Base-by-base conservation (phyloP, 2,797 vertebrate genomes). In the Fistularia tabacaria region DNA sequence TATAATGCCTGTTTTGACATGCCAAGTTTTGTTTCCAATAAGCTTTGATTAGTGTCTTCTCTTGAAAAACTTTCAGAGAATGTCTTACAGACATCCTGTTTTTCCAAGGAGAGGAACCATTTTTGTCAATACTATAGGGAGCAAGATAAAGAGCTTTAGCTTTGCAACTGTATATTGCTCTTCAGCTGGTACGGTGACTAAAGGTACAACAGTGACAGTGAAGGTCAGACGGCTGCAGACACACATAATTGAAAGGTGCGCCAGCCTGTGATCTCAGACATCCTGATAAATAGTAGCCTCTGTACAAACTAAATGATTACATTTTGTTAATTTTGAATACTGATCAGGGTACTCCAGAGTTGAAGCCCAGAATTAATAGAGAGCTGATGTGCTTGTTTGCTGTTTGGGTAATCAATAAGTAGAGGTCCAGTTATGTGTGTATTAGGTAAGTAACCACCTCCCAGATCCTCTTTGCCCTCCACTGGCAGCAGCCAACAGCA, bases 161-260 rank as follows among this genome's bases (percentile, higher is more conserved):
- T 71, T 54, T 43, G 60, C 10, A 55, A 37, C 13, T 0, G 3
- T 38, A 36, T 49, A n/a, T 62, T 55, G 46, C 8, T 46, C 36
- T 57, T 52, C 49, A 73, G 64, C 46, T 10, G 53, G 14, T 25
- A 39, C 54, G 51, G 41, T 42, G 49, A 38, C 54, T 54, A 11
- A 56, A 57, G 14, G 64, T 58, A 50, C 55, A 40, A 7, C 59
- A 15, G 56, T 57, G 72, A 73, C 73, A 43, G 40, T 69, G 62
- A 83, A 88, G 83, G 85, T 87, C 85, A 84, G 51, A 65, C 64
- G 6, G 69, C 59, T 62, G 67, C 70, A 72, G 71, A 77, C 68
- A 60, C 68, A 60, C 54, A 56, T 61, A 64, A 79, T 62, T 76
- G 69, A 80, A 72, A 39, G 46, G 65, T 62, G 65, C 46, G 64